Base-by-base conservation (phyloP, 2,888 invertebrate species). In the Philopedon plagiatum region DNA sequence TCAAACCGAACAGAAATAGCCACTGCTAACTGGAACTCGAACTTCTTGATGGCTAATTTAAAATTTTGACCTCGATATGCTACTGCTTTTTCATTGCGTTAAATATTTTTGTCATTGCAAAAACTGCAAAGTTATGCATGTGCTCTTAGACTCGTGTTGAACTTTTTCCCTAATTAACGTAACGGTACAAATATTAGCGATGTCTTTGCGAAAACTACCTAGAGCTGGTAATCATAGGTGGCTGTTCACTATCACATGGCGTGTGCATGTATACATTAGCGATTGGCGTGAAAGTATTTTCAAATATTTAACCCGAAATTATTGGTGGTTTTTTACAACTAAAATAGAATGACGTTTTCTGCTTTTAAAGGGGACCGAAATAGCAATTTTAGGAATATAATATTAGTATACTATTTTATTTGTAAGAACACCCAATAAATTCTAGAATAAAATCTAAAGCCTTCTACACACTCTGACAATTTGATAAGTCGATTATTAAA, bases 231-330 rank as follows among this genome's bases (percentile, higher is more conserved):
- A 66, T 58, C 66, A 58, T 29, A 23, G 37, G 58, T 66, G 66
- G 66, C 66, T 66, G 66, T 66, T 39, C 56, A 56, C 65, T 32
- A 39, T 56, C 65, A 65, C 65, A 56, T 65, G 56, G 23, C 26
- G 56, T 56, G 65, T 41, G 11, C 11, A 19, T 34, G 39, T 9
- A 41, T 44, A 29, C 56, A 18, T 23, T 29, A 18, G 39, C 56
- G 54, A 65, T 56, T 39, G 18, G 63, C 51, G 63, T 51, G 63
- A 63, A 61, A 63, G 51, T 63, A 63, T 63, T 37, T 26, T 49
- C 26, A 62, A 46, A 23, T 51, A 51, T 51, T 51, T 49, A 34
- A 51, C 21, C 23, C 44, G 29, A 63, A 63, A 63, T 51, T 51
- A 15, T 51, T 26, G 11, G 29, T 26, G 9, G 13, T 29, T 29